A percentile compares a stretch with the other conserved stretches of the same genome.
These are phyloP conservation scores for Drosophila algonquin DNA, from an alignment of 2,888 invertebrate species.

Conservation along the genomic window DNA sequence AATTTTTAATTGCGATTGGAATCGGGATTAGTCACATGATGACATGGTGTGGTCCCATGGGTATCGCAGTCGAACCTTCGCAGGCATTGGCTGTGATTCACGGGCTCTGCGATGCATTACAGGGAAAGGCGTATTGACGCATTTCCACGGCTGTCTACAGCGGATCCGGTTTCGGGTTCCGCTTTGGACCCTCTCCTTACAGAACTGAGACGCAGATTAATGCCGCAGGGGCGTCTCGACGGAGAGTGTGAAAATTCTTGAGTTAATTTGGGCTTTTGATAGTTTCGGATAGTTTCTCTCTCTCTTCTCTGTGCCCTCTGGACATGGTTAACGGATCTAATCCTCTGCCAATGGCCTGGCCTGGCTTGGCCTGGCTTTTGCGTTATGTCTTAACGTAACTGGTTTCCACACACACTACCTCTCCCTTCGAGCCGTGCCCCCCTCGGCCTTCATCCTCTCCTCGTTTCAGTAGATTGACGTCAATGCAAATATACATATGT, in stretches of 20 bases:
- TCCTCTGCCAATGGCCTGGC: constrained; percentile 7
- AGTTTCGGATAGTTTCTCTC: constrained; percentile 25
- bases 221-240: neutral
- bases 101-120: constrained; percentile 21
- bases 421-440: constrained; percentile 26
- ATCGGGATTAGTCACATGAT: constrained; percentile 36
- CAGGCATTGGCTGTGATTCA: constrained; percentile 45
- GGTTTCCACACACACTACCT: constrained; percentile 29
- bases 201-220: constrained; percentile 32
- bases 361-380: neutral
- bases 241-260: constrained; percentile 25
- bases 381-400: constrained; percentile 33
- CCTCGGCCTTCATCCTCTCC: constrained; percentile 9
- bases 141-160: neutral
- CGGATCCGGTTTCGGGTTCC: constrained; percentile 24
- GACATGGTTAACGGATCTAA: constrained; percentile 31
- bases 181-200: constrained; percentile 23
- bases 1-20: constrained; percentile 4
- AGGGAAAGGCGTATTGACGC: constrained; percentile 33
- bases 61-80: constrained; percentile 30
- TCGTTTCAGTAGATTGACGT: constrained; percentile 62
- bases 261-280: constrained; percentile 2
- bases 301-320: neutral
- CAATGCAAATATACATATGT: constrained; percentile 70
- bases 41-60: neutral